Percentiles rank a stretch among this genome's conserved stretches.
These are phyloP conservation scores for Pollachius pollachius DNA, from an alignment of 2,113 vertebrate species.

Conservation along the genomic window DNA sequence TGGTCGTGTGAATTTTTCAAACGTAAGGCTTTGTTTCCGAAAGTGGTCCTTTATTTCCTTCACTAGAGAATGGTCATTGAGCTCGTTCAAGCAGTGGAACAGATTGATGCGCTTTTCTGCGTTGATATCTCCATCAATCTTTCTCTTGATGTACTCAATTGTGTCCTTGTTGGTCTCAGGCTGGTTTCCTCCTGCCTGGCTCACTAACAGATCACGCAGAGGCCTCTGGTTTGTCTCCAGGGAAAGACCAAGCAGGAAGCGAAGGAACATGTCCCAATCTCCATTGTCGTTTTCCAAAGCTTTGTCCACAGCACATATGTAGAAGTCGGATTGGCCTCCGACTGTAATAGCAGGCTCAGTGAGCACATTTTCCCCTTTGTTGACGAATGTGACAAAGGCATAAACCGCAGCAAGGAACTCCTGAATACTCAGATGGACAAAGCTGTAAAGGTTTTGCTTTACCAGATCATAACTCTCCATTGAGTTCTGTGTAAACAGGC, in stretches of 20 bases:
- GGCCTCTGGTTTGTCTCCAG: constrained; percentile 24
- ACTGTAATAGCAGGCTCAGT: fast-evolving
- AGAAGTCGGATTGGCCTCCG: not conserved
- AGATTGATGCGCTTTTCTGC: constrained; percentile 31
- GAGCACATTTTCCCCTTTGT: constrained; percentile 33
- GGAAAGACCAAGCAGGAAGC: constrained; percentile 48
- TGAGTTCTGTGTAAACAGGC: constrained; percentile 37
- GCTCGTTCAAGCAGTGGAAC: constrained; percentile 25
- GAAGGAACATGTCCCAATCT: constrained; percentile 51
- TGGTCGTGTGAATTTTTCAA: constrained; percentile 20
- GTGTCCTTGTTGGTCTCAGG: not conserved
- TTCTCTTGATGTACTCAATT: constrained; percentile 41
- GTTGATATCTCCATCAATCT: not conserved
- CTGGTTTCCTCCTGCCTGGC: not conserved
- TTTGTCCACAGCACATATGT: constrained; percentile 29
- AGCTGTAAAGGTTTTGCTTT: constrained; percentile 23
- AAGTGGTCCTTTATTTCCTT: constrained; percentile 33
- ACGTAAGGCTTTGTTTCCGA: not conserved
- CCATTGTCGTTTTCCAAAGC: constrained; percentile 23
- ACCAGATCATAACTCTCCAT: not conserved
- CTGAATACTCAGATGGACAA: constrained; percentile 48
- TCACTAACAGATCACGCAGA: constrained; percentile 21
- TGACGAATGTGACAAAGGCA: not conserved
- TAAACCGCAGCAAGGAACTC: constrained; percentile 47
- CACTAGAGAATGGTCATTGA: not conserved